phyloP scores from a whole-genome alignment of 2,888 invertebrate genomes.

The Drosophila lutescens region DNA sequence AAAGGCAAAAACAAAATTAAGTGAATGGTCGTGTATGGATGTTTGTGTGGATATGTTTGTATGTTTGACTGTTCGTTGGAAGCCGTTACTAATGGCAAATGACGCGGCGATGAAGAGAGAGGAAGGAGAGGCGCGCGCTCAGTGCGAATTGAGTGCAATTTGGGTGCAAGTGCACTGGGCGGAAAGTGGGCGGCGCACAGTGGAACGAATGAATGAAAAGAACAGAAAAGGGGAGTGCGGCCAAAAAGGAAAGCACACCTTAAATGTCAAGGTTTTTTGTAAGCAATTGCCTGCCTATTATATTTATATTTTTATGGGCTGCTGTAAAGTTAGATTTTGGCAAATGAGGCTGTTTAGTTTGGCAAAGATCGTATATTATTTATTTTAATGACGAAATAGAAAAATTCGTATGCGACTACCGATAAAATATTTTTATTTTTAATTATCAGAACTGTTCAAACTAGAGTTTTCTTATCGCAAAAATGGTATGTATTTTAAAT shows the following conservation, averaged over 20 bases:
- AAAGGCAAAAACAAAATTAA: slow-evolving; percentile 33
- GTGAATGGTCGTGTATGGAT: slow-evolving; percentile 48
- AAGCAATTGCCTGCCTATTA: slow-evolving; percentile 1
- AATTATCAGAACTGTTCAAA: too few relatives aligned
- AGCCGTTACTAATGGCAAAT: slow-evolving; percentile 45
- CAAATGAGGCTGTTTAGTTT: neutral
- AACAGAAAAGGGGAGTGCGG: neutral
- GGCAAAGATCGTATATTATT: neutral
- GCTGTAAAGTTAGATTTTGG: neutral
- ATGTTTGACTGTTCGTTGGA: slow-evolving; percentile 18
- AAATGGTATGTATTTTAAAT: too few relatives aligned
- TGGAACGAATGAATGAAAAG: slow-evolving; percentile 7
- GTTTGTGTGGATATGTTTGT: slow-evolving; percentile 6
- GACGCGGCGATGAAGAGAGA: slow-evolving; percentile 17
- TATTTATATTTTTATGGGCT: neutral
- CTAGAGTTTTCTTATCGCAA: too few relatives aligned
- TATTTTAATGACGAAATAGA: neutral
- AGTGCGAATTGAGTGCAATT: slow-evolving; percentile 38
- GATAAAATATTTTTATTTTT: too few relatives aligned
- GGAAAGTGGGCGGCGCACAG: slow-evolving; percentile 33
- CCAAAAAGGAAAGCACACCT: neutral
- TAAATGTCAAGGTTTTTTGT: slow-evolving; percentile 28
- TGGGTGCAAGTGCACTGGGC: slow-evolving; percentile 51
- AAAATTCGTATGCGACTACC: too few relatives aligned
- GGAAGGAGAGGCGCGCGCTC: slow-evolving; percentile 3